Evolutionary conservation across 2,888 invertebrate species (phyloP).

Genomic region (Pseudococcus longispinus): DNA sequence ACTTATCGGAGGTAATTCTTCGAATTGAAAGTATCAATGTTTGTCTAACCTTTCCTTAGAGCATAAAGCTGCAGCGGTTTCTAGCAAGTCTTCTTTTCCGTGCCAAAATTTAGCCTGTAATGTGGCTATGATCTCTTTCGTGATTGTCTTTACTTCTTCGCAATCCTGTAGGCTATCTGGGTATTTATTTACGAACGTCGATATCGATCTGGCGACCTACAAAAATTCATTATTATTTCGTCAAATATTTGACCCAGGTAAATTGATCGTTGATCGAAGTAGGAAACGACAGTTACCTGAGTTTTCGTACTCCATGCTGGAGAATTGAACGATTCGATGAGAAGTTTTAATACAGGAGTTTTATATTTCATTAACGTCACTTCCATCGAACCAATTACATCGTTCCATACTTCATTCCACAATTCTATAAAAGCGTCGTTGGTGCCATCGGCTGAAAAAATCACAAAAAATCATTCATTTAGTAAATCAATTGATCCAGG

Average conservation of each 20-base stretch:
- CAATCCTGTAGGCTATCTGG: conserved; percentile 19
- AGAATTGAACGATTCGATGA: conserved; percentile 32
- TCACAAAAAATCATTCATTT: background rate
- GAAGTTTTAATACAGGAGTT: conserved; percentile 26
- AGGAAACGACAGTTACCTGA: background rate
- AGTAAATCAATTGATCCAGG: no score
- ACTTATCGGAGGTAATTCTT: background rate
- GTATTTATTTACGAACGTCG: conserved; percentile 47
- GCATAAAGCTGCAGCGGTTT: conserved; percentile 37
- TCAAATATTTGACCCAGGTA: no score
- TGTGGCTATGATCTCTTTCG: conserved; percentile 16
- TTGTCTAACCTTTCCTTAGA: conserved; percentile 21
- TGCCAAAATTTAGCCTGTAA: conserved; percentile 52
- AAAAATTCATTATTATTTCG: background rate
- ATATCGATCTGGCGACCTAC: conserved; percentile 45
- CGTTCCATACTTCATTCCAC: conserved; percentile 55
- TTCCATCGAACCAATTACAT: conserved; percentile 51
- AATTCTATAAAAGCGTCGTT: conserved; percentile 43
- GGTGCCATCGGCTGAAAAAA: conserved; percentile 37
- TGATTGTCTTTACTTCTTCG: conserved; percentile 30
- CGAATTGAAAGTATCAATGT: background rate
- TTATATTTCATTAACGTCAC: conserved; percentile 44
- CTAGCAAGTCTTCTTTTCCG: conserved; percentile 50
- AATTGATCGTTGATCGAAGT: no score
- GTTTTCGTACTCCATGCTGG: conserved; percentile 49